Conservation (phyloP, 2,113 vertebrate genomes). For the Ammospiza nelsoni region DNA sequence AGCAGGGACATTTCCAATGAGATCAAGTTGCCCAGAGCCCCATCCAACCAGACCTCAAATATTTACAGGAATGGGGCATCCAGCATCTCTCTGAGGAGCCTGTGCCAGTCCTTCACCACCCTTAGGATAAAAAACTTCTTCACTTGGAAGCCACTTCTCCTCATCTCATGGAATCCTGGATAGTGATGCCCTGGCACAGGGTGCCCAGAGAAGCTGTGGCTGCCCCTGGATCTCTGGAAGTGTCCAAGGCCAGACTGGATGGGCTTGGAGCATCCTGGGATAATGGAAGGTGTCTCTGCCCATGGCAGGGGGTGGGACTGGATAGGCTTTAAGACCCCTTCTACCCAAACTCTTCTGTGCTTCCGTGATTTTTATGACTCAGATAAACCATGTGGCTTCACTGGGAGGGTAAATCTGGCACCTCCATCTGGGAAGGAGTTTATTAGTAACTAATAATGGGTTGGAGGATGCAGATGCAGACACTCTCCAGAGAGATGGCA, state of each 20-base stretch:
- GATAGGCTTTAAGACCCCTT: neutral
- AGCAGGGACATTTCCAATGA: neutral
- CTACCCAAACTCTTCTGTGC: neutral
- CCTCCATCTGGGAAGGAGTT: neutral
- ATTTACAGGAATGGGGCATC: neutral
- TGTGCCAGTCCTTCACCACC: neutral
- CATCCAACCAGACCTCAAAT: neutral
- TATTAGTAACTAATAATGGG: neutral
- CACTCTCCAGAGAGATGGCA: neutral
- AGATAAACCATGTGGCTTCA: rapidly evolving
- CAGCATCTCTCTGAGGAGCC: neutral
- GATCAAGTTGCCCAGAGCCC: neutral
- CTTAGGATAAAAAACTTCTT: neutral
- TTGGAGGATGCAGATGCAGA: neutral
- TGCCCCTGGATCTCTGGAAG: neutral
- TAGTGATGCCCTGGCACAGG: neutral
- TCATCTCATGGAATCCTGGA: neutral
- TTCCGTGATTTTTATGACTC: neutral
- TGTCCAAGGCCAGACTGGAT: rapidly evolving
- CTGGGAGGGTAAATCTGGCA: neutral
- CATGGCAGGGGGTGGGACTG: rapidly evolving
- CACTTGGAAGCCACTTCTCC: neutral
- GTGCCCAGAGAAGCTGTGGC: neutral
- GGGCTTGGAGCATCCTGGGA: rapidly evolving
- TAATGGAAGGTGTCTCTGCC: rapidly evolving